Evolutionary conservation across 1,140 invertebrate genomes (phyloP), one percentile per base, ranked within the genome.

Genomic region (Trachelipus rathkii): DNA sequence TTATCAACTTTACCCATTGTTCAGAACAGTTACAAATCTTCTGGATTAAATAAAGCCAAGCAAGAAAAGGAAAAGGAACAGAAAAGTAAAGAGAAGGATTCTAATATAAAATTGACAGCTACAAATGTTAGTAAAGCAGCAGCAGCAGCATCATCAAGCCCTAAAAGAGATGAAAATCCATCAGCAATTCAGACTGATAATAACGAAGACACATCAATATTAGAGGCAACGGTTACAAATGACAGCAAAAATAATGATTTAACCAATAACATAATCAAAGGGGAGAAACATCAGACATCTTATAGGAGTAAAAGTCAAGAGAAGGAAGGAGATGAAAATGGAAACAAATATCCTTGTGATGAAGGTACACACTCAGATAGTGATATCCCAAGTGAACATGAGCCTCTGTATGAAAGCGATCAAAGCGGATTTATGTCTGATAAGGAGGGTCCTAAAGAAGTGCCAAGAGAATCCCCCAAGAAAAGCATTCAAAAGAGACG

Each of bases 401-500:
- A 81, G 66, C 79, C 79, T 15, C 73, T 81, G 8, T 77, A 78
- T 66, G 79, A 81, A 46, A 78, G 77, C 53, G 79, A 81, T 71
- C 79, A 81, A 80, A 78, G 83, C 78, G 78, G 79, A 71, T 73
- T 82, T 70, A 73, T 78, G 79, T 73, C 82, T 67, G 81, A 82
- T 77, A 79, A 80, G 74, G 77, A 78, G 72, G 73, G 82, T 72
- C 80, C 77, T 21, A 75, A 78, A 19, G 79, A 83, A 72, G 76
- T 77, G 9, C 72, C 77, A 0, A 76, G 77, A 8, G 74, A 75
- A 23, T 44, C 60, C 9, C 74, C 76, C n/a, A 78, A 72, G 44
- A 60, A 60, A 19, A 19, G 11, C 19, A 19, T 60, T 19, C 84
- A 84, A 6, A 84, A 87, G 24, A 88, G 88, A 76, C 86, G 86